Evolutionary conservation across 2,888 invertebrate genomes (phyloP), one percentile per base, ranked within the genome.

Genomic region (Sepiola atlantica): DNA sequence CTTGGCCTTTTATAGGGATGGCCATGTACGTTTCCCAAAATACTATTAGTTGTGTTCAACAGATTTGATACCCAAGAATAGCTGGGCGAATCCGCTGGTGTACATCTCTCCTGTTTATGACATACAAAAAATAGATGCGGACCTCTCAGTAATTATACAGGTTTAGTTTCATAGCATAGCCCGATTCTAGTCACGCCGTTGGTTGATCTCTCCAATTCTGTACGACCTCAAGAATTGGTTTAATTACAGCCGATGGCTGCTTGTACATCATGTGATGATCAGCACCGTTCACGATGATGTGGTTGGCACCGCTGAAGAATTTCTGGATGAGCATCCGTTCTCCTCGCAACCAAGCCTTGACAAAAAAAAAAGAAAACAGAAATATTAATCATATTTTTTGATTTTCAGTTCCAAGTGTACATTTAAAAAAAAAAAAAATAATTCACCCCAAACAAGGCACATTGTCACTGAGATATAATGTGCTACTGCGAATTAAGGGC

Each of bases 321-420:
- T 95, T 95, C 10, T 96, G 96, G 32, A 97, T 96, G 54, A 97
- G 95, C 94, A 95, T 96, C 95, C 97, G 96, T 92, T 97, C 96
- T 20, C 97, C 96, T 94, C 97, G 96, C 2, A 97, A 97, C 97
- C 97, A 97, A 0, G 97, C 97, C 97, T 97, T 95, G 21, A 96
- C 96, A 94, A 93, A 91, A 93, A 57, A 45, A 91, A 91, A 55
- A 77, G 28, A 0, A n/a, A 32, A n/a, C 28, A 18, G n/a, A 28
- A 77, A 28, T n/a, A n/a, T n/a, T 45, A 4, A 45, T 45, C 8
- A 45, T 45, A 45, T 45, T 45, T 45, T 45, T 45, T 45, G 8
- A 45, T 45, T 45, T 45, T 8, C 45, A 45, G 45, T 45, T 45
- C 45, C 45, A 45, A 45, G 45, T 45, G 2, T 45, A 45, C 45